Conservation (phyloP, 2,113 vertebrate genomes). For the Bungarus multicinctus region DNA sequence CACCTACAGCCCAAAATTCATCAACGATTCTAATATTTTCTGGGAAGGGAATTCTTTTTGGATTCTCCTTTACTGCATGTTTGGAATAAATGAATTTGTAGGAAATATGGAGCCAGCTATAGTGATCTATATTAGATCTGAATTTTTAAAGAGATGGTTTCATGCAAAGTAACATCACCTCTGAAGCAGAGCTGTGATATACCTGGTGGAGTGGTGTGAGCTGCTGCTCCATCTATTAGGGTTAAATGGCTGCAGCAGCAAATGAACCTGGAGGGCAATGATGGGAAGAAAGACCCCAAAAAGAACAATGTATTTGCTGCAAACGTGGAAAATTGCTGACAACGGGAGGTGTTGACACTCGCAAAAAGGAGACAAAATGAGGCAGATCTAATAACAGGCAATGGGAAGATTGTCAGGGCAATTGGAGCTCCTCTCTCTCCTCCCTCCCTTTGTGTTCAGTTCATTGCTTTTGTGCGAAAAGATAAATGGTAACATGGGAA, state of each 20-base stretch:
- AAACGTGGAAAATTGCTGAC: neutral
- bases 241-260: neutral
- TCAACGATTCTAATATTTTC: neutral
- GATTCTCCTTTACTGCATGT: neutral
- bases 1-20: neutral
- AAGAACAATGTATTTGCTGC: neutral
- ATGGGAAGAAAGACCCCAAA: neutral
- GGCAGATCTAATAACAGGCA: neutral
- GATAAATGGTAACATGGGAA: neutral
- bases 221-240: neutral
- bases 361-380: neutral
- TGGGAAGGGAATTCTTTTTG: neutral
- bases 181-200: neutral
- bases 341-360: neutral
- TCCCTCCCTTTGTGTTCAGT: neutral
- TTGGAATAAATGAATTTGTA: neutral
- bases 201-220: neutral
- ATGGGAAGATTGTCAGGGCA: neutral
- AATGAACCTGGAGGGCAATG: neutral
- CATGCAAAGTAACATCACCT: neutral
- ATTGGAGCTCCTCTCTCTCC: neutral
- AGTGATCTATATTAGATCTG: neutral
- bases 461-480: neutral
- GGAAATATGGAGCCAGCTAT: neutral
- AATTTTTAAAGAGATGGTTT: neutral